phyloP scores from a whole-genome alignment of 2,888 invertebrate species.

The Dynastes grantii region DNA sequence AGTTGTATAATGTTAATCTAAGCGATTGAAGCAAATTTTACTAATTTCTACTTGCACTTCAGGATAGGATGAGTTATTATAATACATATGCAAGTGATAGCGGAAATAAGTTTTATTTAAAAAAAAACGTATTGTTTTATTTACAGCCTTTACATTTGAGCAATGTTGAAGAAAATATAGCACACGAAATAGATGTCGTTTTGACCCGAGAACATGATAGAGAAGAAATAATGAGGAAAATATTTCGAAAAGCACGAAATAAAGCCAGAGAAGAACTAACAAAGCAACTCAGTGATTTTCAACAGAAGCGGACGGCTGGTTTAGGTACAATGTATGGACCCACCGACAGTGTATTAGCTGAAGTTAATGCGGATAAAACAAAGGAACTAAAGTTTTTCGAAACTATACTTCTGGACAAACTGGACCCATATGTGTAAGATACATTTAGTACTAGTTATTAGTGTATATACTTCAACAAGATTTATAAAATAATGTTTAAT shows the following conservation, averaged over 20 bases:
- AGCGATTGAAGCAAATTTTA: no score
- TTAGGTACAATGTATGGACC: slow-evolving; percentile 93
- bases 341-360: slow-evolving; percentile 83
- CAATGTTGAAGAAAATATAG: slow-evolving; percentile 89
- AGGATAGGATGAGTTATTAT: no score
- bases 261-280: slow-evolving; percentile 88
- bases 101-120: no score
- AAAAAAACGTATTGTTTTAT: neutral
- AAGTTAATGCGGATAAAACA: slow-evolving; percentile 84
- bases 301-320: slow-evolving; percentile 91
- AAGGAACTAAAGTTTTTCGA: slow-evolving; percentile 86
- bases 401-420: slow-evolving; percentile 77
- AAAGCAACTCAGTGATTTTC: slow-evolving; percentile 84
- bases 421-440: slow-evolving; percentile 78
- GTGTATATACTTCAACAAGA: neutral
- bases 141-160: slow-evolving; percentile 83
- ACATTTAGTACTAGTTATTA: slow-evolving; percentile 51
- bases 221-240: slow-evolving; percentile 89
- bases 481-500: neutral
- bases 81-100: no score
- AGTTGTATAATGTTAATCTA: no score
- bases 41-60: no score
- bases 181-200: slow-evolving; percentile 91
- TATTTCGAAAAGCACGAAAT: slow-evolving; percentile 91
- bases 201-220: slow-evolving; percentile 89